Base-by-base conservation (phyloP, 2,797 vertebrate species). In the Nannoperca australis region DNA sequence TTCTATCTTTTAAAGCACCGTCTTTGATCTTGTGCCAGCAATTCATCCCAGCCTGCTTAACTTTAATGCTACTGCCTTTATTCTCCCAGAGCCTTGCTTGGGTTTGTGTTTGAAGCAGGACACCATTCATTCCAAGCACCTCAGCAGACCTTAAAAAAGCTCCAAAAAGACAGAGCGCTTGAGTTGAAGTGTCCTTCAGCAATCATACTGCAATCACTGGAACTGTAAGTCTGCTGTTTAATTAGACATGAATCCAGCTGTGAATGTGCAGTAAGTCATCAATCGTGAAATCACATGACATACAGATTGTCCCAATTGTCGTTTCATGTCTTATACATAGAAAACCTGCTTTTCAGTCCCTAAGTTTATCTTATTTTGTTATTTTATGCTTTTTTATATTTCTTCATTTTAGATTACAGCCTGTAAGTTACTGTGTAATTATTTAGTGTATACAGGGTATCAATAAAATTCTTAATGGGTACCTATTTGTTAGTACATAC, bases 11-110 rank as follows among this genome's bases (percentile, higher is more conserved):
- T 42, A 71, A n/a, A 79, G 66, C 58, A 0, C 27, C 1, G 62
- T 60, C 71, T 91, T 85, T 86, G 73, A 82, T 89, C 78, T 22
- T 0, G 5, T 38, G 36, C 34, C 68, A 51, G 60, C 61, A 58
- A 30, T 71, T 77, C 75, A 73, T 47, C 50, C 50, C 32, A 24
- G 70, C 9, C 80, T 76, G 75, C 81, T 76, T 70, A 53, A 24
- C 53, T 85, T 73, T 74, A 80, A 85, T 70, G 81, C 51, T 70
- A 13, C 24, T 1, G 13, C 62, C 76, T 85, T 72, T 70, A 51
- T 81, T 68, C 76, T 65, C 60, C 14, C 27, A 42, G 51, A 11
- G 17, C 44, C 22, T 30, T 45, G 73, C 55, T 32, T 40, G 13
- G 7, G 20, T 27, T 13, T 5, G 51, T 38, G 45, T 80, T 83